A percentile compares a stretch with the other conserved stretches of the same genome.
These are phyloP conservation scores for Nasonia vitripennis DNA, from an alignment of 1,140 invertebrate species.

Conservation along the genomic window DNA sequence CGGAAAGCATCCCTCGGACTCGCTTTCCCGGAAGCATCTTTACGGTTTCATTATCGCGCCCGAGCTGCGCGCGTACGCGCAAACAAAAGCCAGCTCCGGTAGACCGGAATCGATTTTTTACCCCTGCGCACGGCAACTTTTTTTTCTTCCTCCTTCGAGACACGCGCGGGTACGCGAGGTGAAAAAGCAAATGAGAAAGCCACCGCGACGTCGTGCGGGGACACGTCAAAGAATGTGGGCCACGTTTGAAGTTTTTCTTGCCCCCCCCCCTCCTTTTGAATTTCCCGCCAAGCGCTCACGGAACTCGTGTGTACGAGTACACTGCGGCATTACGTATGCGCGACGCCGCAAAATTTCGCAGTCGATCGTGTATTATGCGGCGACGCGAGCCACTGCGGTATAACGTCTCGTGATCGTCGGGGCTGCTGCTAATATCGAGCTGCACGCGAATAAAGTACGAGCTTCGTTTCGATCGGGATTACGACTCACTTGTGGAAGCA, in stretches of 20 bases:
- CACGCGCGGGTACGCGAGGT: background rate
- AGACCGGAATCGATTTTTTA: slow-evolving; percentile 28
- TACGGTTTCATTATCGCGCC: slow-evolving; percentile 54
- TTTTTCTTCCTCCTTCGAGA: slow-evolving; percentile 16
- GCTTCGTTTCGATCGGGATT: background rate
- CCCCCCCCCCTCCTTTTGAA: background rate
- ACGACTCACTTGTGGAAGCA: too few relatives aligned
- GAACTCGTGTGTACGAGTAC: background rate
- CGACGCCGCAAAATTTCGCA: slow-evolving; percentile 43
- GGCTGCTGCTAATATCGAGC: background rate
- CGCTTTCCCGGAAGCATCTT: slow-evolving; percentile 62
- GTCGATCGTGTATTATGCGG: slow-evolving; percentile 40
- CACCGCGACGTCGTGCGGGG: background rate
- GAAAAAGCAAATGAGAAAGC: slow-evolving; percentile 19
- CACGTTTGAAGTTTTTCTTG: slow-evolving; percentile 41
- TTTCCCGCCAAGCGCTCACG: background rate
- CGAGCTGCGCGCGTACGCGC: background rate
- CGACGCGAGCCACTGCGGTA: slow-evolving; percentile 43
- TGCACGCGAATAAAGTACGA: background rate
- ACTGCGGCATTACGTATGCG: slow-evolving; percentile 23
- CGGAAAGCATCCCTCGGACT: slow-evolving; percentile 44
- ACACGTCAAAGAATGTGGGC: slow-evolving; percentile 45
- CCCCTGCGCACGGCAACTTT: background rate
- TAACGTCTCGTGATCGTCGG: background rate
- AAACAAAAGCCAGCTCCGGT: slow-evolving; percentile 27